phyloP scores from a whole-genome alignment of 2,888 invertebrate species.

The Ochropleura leucogaster region DNA sequence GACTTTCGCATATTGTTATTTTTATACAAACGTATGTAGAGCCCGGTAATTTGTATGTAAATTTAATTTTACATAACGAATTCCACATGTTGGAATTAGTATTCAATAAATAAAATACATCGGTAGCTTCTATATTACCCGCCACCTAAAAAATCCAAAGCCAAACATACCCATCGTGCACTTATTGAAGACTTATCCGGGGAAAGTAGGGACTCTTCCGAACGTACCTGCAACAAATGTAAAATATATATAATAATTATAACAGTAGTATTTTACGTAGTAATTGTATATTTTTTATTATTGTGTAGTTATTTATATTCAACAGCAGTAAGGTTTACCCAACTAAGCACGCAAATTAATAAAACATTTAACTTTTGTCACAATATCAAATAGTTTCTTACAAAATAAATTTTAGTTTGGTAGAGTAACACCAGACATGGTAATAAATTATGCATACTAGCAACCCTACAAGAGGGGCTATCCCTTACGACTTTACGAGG shows the following conservation, averaged over 20 bases:
- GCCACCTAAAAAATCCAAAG: slow-evolving; percentile 74
- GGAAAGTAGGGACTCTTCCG: slow-evolving; percentile 87
- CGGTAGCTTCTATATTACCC: slow-evolving; percentile 65
- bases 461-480: slow-evolving; percentile 19
- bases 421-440: background rate
- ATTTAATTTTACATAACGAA: slow-evolving; percentile 12
- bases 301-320: too few relatives aligned
- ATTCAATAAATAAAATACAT: background rate
- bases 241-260: slow-evolving; percentile 25
- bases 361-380: background rate
- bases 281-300: too few relatives aligned
- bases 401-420: background rate
- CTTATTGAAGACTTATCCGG: slow-evolving; percentile 83
- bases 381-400: background rate
- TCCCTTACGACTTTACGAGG: slow-evolving; percentile 14
- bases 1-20: slow-evolving; percentile 3
- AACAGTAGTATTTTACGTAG: background rate
- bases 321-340: too few relatives aligned
- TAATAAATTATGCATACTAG: background rate
- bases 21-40: slow-evolving; percentile 18
- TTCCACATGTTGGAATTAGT: slow-evolving; percentile 16
- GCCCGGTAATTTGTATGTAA: slow-evolving; percentile 25
- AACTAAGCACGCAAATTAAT: background rate
- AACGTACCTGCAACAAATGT: slow-evolving; percentile 86
- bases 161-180: slow-evolving; percentile 87